Conservation (phyloP, 2,113 vertebrate genomes). For the Rhodinocichla rosea region DNA sequence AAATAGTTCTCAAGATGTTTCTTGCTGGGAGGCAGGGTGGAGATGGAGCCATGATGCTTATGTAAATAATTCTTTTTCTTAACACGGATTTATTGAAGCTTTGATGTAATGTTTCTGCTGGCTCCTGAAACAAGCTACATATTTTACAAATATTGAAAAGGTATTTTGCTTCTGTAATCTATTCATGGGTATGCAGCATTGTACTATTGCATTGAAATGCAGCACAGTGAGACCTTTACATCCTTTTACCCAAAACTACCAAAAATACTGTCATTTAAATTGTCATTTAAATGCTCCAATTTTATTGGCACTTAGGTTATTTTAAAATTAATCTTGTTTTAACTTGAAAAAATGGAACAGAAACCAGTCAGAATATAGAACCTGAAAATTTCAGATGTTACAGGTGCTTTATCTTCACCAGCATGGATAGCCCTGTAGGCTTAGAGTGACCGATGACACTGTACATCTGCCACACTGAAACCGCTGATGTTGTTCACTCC, state of each 20-base stretch:
- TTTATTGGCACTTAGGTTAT: neutral
- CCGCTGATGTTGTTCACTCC: neutral
- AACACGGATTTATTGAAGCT: neutral
- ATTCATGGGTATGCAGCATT: neutral
- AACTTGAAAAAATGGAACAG: neutral
- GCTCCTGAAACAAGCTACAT: neutral
- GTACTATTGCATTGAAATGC: neutral
- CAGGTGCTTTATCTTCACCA: neutral
- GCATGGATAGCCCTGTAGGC: neutral
- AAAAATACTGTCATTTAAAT: neutral
- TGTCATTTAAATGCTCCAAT: neutral
- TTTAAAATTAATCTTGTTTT: neutral
- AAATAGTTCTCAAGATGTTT: slow-evolving; percentile 7
- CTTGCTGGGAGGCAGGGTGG: slow-evolving; percentile 28
- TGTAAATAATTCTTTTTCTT: slow-evolving; percentile 6
- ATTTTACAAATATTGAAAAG: neutral
- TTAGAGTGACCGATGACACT: neutral
- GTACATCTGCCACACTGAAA: neutral
- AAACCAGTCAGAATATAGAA: neutral
- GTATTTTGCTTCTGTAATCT: neutral
- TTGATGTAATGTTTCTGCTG: slow-evolving; percentile 16
- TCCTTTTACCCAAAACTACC: neutral
- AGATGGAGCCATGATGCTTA: neutral
- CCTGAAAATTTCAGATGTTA: neutral
- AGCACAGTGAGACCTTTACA: neutral